Percentiles rank a stretch among this genome's conserved stretches.
These are phyloP conservation scores for Mus musculus DNA, from an alignment of 2,113 vertebrate species.

Conservation along the genomic window GRCm39 chr5:52766001-52766500, in stretches of 20 bases:
- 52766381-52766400: too few relatives aligned
- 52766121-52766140: background rate
- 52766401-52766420: background rate
- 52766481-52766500: too few relatives aligned
- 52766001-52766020: too few relatives aligned
- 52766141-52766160: background rate
- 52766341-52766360: background rate
- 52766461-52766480: too few relatives aligned
- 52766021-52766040: too few relatives aligned
- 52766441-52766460: too few relatives aligned
- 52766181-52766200: background rate
- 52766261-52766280: background rate
- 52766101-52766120: background rate
- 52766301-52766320: background rate
- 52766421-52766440: background rate
- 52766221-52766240: background rate
- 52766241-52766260: background rate
- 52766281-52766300: background rate
- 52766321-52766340: conserved; percentile 1
- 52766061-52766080: too few relatives aligned
- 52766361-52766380: too few relatives aligned
- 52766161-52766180: background rate
- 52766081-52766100: background rate
- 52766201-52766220: background rate
- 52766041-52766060: too few relatives aligned